Evolutionary conservation across 2,113 vertebrate genomes (phyloP), one percentile per base, ranked within the genome.

Genomic region (Nerophis ophidion): DNA sequence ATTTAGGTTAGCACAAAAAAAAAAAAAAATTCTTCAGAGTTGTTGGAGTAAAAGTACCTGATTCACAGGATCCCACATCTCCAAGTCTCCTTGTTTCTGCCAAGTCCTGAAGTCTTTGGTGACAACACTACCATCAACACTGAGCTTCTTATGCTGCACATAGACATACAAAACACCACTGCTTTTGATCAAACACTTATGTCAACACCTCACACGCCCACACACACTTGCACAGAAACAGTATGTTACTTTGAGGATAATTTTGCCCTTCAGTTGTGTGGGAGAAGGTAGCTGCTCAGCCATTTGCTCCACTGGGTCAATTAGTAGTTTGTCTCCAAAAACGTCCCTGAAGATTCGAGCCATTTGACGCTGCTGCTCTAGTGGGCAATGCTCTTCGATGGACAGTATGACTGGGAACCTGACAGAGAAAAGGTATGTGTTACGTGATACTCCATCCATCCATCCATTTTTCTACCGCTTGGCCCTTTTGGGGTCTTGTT

Each of bases 31-130:
- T 26, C 26, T 26, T 14, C 12, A 16, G 2, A 15, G 10, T 44
- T 51, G 6, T 46, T 46, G 40, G 60, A 44, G 36, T 51, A 34
- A 42, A 59, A 45, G 34, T 90, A 98, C 97, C 95, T 95, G 88
- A 75, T 98, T 93, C n/a, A 99, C 95, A 45, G 93, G 86, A 52
- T 99, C 97, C 97, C 96, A 97, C 89, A 98, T 96, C 66, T 89
- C 92, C 66, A 99, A 90, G 42, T 96, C 94, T 35, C 96, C 97
- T 63, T 95, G 93, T 44, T 90, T 91, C 67, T 86, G 92, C 74
- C 73, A 91, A 89, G 76, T 94, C 86, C 71, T 80, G 34, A 86
- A 66, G 36, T 94, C 92, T 19, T 92, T 94, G 36, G 77, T 91
- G 71, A 79, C 83, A 33, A 70, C 72, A 17, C 54, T 74, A 4